These are phyloP conservation scores for Apodemia hepburni DNA, from an alignment of 2,888 invertebrate genomes.

Conservation along the genomic window DNA sequence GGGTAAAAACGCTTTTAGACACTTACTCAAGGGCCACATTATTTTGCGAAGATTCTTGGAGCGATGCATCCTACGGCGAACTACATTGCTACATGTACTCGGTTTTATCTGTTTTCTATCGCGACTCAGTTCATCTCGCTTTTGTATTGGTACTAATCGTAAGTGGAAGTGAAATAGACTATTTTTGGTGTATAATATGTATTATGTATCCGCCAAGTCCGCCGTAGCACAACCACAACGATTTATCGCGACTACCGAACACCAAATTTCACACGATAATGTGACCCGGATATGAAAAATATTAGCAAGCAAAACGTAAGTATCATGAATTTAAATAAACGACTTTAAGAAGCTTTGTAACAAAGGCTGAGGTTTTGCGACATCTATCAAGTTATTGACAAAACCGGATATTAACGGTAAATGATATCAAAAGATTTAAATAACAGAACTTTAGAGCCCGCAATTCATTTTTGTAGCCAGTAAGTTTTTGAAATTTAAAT, in stretches of 20 bases:
- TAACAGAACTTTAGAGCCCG: neutral
- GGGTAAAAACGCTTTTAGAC: too few species aligned
- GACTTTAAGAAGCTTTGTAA: neutral
- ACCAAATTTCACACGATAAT: neutral
- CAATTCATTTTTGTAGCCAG: neutral
- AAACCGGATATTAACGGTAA: slow-evolving; percentile 1
- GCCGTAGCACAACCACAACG: neutral
- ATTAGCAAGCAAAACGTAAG: neutral
- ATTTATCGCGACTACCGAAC: neutral
- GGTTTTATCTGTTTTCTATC: too few species aligned
- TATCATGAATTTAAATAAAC: too few species aligned
- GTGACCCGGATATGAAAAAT: neutral
- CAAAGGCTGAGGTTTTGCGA: neutral
- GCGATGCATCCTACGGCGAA: too few species aligned
- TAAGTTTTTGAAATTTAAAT: neutral
- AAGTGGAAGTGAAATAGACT: too few species aligned
- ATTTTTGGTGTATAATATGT: too few species aligned
- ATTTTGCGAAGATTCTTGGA: too few species aligned
- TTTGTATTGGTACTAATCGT: too few species aligned
- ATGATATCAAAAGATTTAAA: slow-evolving; percentile 1
- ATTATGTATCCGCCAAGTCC: neutral
- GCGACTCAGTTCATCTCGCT: too few species aligned
- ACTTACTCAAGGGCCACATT: too few species aligned
- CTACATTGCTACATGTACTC: too few species aligned
- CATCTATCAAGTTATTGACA: neutral